Conservation (phyloP, 2,797 vertebrate genomes). For the Syngnathus acus region DNA sequence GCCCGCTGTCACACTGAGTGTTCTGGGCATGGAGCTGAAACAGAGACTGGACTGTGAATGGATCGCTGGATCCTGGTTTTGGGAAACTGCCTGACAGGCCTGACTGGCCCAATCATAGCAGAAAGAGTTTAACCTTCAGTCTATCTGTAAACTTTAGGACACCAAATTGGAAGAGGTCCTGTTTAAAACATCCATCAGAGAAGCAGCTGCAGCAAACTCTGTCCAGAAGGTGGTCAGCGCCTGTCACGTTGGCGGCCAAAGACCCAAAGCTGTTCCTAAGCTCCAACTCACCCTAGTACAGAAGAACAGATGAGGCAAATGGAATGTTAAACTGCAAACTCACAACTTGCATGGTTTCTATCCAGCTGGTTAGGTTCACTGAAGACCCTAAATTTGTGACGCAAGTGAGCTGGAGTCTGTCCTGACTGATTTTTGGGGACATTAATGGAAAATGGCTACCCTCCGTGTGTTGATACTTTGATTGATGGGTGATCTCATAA, state of each 20-base stretch:
- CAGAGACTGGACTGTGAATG: constrained; percentile 3
- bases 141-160: background rate
- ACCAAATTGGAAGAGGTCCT: constrained; percentile 4
- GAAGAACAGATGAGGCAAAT: background rate
- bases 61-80: constrained; percentile 12
- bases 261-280: constrained; percentile 9
- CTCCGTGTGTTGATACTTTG: background rate
- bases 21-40: constrained; percentile 13
- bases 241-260: constrained; percentile 21
- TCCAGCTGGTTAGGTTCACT: background rate
- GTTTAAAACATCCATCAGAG: constrained; percentile 17
- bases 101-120: background rate
- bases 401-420: background rate
- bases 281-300: background rate
- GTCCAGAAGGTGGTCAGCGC: constrained; percentile 12
- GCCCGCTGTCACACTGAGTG: constrained; percentile 1
- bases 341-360: background rate
- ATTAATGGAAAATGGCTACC: background rate
- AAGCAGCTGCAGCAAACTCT: constrained; percentile 17
- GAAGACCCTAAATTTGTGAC: background rate
- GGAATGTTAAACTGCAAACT: background rate
- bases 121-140: constrained; percentile 15
- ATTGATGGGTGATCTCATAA: background rate
- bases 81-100: constrained; percentile 7
- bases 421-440: background rate